Evolutionary conservation across 2,888 invertebrate species (phyloP), one percentile per base, ranked within the genome.

Genomic region (Drosophila birchii): DNA sequence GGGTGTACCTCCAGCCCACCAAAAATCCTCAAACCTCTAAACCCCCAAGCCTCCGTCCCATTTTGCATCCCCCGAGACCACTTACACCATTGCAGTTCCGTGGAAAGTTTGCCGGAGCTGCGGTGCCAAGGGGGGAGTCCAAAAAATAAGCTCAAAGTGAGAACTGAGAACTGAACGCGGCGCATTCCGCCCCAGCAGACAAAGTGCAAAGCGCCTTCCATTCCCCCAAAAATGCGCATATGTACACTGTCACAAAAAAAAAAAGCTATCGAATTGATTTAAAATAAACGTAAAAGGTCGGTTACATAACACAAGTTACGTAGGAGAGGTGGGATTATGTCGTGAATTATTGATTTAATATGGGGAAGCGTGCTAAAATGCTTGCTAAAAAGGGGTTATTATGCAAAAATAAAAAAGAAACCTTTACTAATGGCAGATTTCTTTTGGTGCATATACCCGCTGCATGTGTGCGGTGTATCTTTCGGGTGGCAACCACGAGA

Each of bases 131-230:
- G 53, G 59, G 58, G 63, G 69, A 56, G 47, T 47, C 78, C 79
- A 67, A 79, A 78, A 81, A 81, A 85, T 85, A 76, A 78, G 71
- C 87, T 84, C 72, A 79, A 78, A 78, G 77, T 77, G 82, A 77
- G 78, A 78, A 84, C 81, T 79, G 85, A 86, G 79, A 75, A 81
- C 79, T 82, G 79, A 75, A 85, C 86, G 84, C 86, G 78, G 78
- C 74, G 78, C 79, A 86, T 84, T 83, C 87, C 87, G 86, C 81
- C 87, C 84, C 86, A 86, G 79, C 79, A 86, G 86, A 86, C 87
- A 86, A 88, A 88, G 87, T 88, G 88, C 81, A 80, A 80, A 85
- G 75, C 86, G 78, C 53, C 18, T 18, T 56, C 47, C 47, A n/a
- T 16, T n/a, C 32, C 38, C n/a, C 34, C 34, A 3, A 44, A 44